Evolutionary conservation across 2,113 vertebrate species (phyloP).

Genomic region (Anguilla rostrata): DNA sequence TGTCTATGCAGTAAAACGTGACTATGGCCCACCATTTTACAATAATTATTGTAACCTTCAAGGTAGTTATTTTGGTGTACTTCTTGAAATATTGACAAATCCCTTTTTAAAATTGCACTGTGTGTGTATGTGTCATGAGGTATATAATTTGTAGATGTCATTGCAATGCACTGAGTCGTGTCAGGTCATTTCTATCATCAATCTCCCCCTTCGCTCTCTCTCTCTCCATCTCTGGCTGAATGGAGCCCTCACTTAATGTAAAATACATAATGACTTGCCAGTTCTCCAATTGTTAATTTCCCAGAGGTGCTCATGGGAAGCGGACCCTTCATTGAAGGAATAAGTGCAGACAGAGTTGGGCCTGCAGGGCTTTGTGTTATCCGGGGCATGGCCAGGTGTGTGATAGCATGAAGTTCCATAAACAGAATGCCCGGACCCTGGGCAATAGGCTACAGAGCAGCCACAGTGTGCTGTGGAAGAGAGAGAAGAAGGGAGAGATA

Average conservation of each 20-base stretch:
- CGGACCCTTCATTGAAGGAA: background rate
- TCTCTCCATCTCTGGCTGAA: background rate
- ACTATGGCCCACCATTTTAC: background rate
- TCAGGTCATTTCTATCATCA: constrained; percentile 18
- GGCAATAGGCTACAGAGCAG: background rate
- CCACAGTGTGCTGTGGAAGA: constrained; percentile 33
- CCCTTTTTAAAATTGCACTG: background rate
- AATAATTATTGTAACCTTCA: background rate
- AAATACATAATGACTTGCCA: constrained; percentile 60
- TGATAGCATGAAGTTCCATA: background rate
- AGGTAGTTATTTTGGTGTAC: background rate
- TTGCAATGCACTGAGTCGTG: background rate
- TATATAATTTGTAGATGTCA: background rate
- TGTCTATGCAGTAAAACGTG: background rate
- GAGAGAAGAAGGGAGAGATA: constrained; percentile 10
- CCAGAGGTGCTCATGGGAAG: background rate
- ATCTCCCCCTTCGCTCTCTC: constrained; percentile 2
- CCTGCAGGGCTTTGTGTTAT: background rate
- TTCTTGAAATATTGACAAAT: constrained; percentile 38
- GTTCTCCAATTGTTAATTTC: constrained; percentile 30
- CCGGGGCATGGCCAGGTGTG: background rate
- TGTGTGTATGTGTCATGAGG: no score
- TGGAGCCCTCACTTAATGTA: constrained; percentile 48
- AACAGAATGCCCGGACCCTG: background rate
- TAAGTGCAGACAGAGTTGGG: background rate